Percentiles rank a stretch among this genome's conserved stretches.
Evolutionary conservation across 2,888 invertebrate genomes (phyloP).

Genomic region (Drosophila phalerata): DNA sequence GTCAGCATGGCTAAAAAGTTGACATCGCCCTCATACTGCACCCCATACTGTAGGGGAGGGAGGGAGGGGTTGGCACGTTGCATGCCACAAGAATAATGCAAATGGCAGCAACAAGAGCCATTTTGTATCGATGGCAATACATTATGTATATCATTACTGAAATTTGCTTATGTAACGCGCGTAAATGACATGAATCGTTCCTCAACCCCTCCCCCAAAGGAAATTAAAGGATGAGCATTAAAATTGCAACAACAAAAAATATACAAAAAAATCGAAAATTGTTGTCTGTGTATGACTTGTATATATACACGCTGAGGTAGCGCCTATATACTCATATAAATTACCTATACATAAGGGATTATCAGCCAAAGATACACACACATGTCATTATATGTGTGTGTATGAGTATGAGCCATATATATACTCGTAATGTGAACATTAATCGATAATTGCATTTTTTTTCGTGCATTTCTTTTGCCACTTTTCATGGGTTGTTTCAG

Average conservation of each 20-base stretch:
- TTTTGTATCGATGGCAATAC: constrained; percentile 60
- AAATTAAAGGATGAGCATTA: constrained; percentile 69
- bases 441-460: constrained; percentile 81
- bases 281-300: constrained; percentile 50
- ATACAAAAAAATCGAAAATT: constrained; percentile 30
- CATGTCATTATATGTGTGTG: not conserved
- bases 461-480: constrained; percentile 71
- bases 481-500: constrained; percentile 69
- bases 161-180: constrained; percentile 75
- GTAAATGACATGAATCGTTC: constrained; percentile 48
- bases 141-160: constrained; percentile 67
- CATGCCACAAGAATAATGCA: constrained; percentile 65
- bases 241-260: constrained; percentile 39
- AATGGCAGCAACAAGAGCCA: constrained; percentile 49
- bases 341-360: constrained; percentile 69
- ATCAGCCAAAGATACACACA: constrained; percentile 56
- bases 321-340: constrained; percentile 47
- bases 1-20: constrained; percentile 54
- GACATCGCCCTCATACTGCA: constrained; percentile 11
- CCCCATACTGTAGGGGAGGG: not conserved
- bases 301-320: constrained; percentile 52
- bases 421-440: constrained; percentile 75
- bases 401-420: constrained; percentile 54
- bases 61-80: constrained; percentile 32
- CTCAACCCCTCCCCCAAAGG: not conserved